phyloP scores from a whole-genome alignment of 2,888 invertebrate species.

The Lepidonotus clava region DNA sequence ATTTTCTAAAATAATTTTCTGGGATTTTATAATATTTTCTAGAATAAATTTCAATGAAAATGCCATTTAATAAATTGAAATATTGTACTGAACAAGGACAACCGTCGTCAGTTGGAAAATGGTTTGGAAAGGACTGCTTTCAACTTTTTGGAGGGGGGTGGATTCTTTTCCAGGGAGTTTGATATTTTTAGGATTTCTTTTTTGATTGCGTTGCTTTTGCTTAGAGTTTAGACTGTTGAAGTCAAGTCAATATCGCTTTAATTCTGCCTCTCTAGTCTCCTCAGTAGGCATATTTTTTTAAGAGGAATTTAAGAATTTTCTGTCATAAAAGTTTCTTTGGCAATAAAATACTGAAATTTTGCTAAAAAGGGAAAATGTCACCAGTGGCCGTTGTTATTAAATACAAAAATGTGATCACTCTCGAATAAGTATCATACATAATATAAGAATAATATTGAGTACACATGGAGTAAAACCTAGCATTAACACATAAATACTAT shows the following conservation, averaged over 20 bases:
- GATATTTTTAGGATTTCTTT: not conserved
- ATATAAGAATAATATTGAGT: not conserved
- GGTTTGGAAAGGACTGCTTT: constrained; percentile 20
- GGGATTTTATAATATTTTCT: too few species aligned
- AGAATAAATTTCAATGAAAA: not conserved
- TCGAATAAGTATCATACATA: not conserved
- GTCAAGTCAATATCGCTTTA: not conserved
- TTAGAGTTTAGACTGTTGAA: constrained; percentile 4
- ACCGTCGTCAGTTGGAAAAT: too few species aligned
- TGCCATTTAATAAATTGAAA: too few species aligned
- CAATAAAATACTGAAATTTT: too few species aligned
- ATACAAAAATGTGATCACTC: not conserved
- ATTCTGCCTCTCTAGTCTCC: too few species aligned
- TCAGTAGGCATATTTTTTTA: too few species aligned
- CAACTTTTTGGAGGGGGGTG: constrained; percentile 20
- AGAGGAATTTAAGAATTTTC: too few species aligned
- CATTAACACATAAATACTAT: too few species aligned
- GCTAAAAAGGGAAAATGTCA: not conserved
- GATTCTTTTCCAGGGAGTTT: not conserved
- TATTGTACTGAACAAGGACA: too few species aligned
- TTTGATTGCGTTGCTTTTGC: not conserved
- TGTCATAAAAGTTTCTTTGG: too few species aligned
- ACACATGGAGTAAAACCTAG: not conserved
- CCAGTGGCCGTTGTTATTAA: not conserved
- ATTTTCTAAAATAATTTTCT: too few species aligned